These are phyloP conservation scores for Drosophila grimshawi DNA, from an alignment of 1,140 invertebrate genomes.

Conservation along the genomic window DNA sequence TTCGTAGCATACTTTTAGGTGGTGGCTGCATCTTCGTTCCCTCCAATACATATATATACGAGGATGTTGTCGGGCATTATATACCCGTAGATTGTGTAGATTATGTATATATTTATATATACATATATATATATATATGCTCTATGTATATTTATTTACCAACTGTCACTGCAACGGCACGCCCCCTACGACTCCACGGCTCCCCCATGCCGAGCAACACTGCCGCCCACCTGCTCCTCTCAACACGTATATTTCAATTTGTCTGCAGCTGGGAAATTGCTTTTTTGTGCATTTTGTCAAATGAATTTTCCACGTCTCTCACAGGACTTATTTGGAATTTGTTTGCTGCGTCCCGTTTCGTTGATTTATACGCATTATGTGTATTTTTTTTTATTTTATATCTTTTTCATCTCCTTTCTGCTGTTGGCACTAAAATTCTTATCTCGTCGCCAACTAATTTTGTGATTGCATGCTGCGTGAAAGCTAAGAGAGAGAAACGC, in stretches of 20 bases:
- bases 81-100: conserved; percentile 28
- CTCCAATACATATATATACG: conserved; percentile 28
- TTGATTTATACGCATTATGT: conserved; percentile 80
- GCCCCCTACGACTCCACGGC: conserved; percentile 4
- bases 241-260: conserved; percentile 70
- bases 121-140: conserved; percentile 11
- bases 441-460: conserved; percentile 81
- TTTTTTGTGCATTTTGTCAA: conserved; percentile 83
- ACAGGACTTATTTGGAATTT: conserved; percentile 82
- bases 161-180: conserved; percentile 74
- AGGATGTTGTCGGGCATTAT: conserved; percentile 39
- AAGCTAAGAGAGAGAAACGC: conserved; percentile 47
- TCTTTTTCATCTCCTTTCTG: conserved; percentile 17
- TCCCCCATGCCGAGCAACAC: too few species aligned
- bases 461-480: conserved; percentile 77
- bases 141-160: conserved; percentile 68
- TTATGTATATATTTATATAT: conserved; percentile 14
- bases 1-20: conserved; percentile 82
- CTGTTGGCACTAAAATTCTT: conserved; percentile 72
- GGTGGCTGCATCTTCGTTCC: conserved; percentile 74
- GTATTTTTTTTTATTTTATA: conserved; percentile 19
- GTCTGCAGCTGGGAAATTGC: conserved; percentile 80
- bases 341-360: conserved; percentile 72
- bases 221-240: conserved; percentile 7
- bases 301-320: conserved; percentile 81